Base-by-base conservation (phyloP, 2,888 invertebrate species). In the Bibio marci region DNA sequence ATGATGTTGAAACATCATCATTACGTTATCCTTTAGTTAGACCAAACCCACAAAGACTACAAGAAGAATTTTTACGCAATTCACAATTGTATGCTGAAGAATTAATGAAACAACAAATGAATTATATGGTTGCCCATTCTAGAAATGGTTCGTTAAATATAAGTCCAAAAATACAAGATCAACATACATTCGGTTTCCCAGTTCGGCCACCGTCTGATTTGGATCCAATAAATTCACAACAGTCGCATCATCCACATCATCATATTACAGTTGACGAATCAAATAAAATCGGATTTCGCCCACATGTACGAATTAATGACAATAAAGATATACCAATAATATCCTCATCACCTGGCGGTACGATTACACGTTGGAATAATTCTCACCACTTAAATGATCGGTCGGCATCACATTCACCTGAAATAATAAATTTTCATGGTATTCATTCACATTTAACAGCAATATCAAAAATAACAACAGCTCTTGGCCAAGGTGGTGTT, bases 361-460 rank as follows among this genome's bases (percentile, higher is more conserved):
- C 22, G 8, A 22, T 8, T 22, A 22, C 22, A 22, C 8, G 15
- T n/a, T n/a, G n/a, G n/a, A n/a, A 33, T 32, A 13, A n/a, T n/a
- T n/a, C n/a, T n/a, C n/a, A n/a, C n/a, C n/a, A n/a, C n/a, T n/a
- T n/a, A n/a, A 35, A 38, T 13, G 36, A 39, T 30, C 39, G 37
- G 4, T 22, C 34, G 8, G 22, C 34, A 17, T 32, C 41, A 28
- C 35, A 27, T 35, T 43, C 41, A 44, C 7, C 43, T 44, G 41
- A 50, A 49, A 4, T 31, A 40, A 31, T 49, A 25, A 51, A 51
- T 39, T 52, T 52, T 41, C 48, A 48, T 50, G 75, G 76, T 44
- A 75, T 77, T 48, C 76, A 76, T 46, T 74, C 73, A 10, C 76
- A 77, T 49, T 48, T 77, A 25, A 75, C 73, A 49, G 76, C 76